Conservation (phyloP, 1,140 invertebrate species). For the Cydia splendana region DNA sequence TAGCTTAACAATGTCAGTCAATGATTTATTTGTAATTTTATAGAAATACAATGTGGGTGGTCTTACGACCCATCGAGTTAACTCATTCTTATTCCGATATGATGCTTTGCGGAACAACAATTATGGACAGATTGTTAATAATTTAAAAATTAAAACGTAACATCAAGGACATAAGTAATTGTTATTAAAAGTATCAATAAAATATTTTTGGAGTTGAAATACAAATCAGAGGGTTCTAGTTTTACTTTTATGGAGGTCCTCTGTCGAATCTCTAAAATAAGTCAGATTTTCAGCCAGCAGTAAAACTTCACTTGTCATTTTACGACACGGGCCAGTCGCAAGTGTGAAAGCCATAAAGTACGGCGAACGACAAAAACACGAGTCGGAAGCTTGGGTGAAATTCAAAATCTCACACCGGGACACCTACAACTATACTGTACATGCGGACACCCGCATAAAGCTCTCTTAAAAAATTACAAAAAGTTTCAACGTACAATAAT, state of each 20-base stretch:
- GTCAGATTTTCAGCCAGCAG: slow-evolving; percentile 25
- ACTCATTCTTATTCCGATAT: too few species aligned
- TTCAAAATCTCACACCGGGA: slow-evolving; percentile 71
- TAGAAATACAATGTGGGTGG: too few species aligned
- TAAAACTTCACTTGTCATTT: slow-evolving; percentile 41
- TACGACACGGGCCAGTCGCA: slow-evolving; percentile 46
- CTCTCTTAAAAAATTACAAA: slow-evolving; percentile 78
- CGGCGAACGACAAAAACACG: slow-evolving; percentile 42
- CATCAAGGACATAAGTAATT: too few species aligned
- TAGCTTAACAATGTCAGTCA: too few species aligned
- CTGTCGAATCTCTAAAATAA: slow-evolving; percentile 10
- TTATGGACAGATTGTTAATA: too few species aligned
- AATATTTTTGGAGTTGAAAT: background rate
- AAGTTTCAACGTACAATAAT: slow-evolving; percentile 75
- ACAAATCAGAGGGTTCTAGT: background rate
- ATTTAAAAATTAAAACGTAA: too few species aligned
- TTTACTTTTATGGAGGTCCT: background rate
- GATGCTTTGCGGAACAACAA: too few species aligned
- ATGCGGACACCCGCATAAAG: slow-evolving; percentile 73
- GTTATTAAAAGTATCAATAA: background rate
- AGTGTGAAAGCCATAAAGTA: slow-evolving; percentile 47
- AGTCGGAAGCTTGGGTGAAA: slow-evolving; percentile 63
- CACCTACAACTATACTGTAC: slow-evolving; percentile 67
- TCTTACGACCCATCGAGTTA: too few species aligned
- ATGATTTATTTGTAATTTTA: too few species aligned